Conservation (phyloP, 2,113 vertebrate species). For the Sinocyclocheilus maitianheensis region DNA sequence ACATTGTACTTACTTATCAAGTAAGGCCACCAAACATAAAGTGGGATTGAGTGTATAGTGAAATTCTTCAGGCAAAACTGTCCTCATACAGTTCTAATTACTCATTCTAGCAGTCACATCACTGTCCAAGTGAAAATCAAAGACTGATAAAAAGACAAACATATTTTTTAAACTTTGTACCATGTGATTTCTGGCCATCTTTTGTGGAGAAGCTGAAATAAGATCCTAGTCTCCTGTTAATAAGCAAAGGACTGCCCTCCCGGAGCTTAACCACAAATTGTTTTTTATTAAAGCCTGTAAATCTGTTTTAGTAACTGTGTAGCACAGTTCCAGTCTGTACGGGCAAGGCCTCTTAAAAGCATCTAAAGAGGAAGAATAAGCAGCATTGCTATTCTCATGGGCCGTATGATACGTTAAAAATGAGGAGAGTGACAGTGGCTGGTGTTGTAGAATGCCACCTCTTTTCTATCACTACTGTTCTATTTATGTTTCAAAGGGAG, state of each 20-base stretch:
- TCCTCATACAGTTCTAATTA: not conserved
- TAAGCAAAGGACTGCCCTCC: slow-evolving; percentile 26
- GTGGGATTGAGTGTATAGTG: not conserved
- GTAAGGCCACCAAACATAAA: no score
- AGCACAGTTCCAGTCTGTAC: slow-evolving; percentile 24
- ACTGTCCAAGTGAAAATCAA: slow-evolving; percentile 3
- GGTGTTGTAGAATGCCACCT: not conserved
- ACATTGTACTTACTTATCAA: no score
- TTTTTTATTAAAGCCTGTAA: slow-evolving; percentile 58
- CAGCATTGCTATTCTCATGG: not conserved
- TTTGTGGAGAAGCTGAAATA: slow-evolving; percentile 36
- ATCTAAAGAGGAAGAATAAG: slow-evolving; percentile 11
- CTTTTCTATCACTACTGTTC: slow-evolving; percentile 9
- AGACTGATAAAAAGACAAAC: not conserved
- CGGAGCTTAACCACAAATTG: slow-evolving; percentile 50
- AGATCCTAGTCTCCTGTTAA: slow-evolving; percentile 32
- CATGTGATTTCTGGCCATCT: slow-evolving; percentile 23
- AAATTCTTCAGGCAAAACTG: not conserved
- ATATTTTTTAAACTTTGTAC: not conserved
- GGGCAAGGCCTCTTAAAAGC: slow-evolving; percentile 45
- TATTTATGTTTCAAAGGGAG: slow-evolving; percentile 53
- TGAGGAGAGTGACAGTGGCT: not conserved
- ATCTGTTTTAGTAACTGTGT: slow-evolving; percentile 53
- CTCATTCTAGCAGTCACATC: not conserved
- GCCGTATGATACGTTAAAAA: slow-evolving; percentile 21